phyloP scores from a whole-genome alignment of 2,113 vertebrate species.

The Seriola rivoliana region DNA sequence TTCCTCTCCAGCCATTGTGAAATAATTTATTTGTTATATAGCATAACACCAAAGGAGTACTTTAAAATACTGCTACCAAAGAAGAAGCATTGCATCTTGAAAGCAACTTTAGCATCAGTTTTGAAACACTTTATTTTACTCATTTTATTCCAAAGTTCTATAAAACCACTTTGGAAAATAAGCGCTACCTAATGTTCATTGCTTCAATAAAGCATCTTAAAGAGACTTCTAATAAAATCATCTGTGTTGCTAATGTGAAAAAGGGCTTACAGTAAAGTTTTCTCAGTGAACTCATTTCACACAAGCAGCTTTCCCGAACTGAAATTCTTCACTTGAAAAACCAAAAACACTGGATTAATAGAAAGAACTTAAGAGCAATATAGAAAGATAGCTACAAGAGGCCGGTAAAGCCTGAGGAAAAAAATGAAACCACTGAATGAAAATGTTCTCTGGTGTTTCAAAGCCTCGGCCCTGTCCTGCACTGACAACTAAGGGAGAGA shows the following conservation, averaged over 20 bases:
- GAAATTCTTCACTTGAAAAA: slow-evolving; percentile 32
- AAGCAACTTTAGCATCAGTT: slow-evolving; percentile 38
- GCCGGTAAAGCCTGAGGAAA: slow-evolving; percentile 43
- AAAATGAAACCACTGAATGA: slow-evolving; percentile 54
- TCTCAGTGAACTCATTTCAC: slow-evolving; percentile 55
- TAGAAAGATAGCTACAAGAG: slow-evolving; percentile 45
- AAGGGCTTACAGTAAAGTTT: slow-evolving; percentile 45
- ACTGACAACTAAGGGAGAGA: slow-evolving; percentile 46
- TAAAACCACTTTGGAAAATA: slow-evolving; percentile 48
- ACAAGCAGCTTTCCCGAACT: slow-evolving; percentile 27
- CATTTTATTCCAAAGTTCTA: slow-evolving; percentile 48
- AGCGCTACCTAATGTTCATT: slow-evolving; percentile 43
- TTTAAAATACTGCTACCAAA: slow-evolving; percentile 43
- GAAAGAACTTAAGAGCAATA: slow-evolving; percentile 43
- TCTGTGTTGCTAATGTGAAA: slow-evolving; percentile 12
- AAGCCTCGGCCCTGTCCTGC: slow-evolving; percentile 41
- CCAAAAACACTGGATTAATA: slow-evolving; percentile 41
- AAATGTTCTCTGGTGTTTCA: slow-evolving; percentile 62
- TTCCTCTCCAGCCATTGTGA: slow-evolving; percentile 42
- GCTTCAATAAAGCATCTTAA: slow-evolving; percentile 34
- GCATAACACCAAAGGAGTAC: slow-evolving; percentile 27
- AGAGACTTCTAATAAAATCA: slow-evolving; percentile 55
- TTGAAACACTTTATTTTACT: slow-evolving; percentile 30
- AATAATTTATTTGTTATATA: slow-evolving; percentile 64
- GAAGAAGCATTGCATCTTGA: slow-evolving; percentile 6